Evolutionary conservation across 2,888 invertebrate species (phyloP), one percentile per base, ranked within the genome.

Genomic region (Notocelia uddmanniana): DNA sequence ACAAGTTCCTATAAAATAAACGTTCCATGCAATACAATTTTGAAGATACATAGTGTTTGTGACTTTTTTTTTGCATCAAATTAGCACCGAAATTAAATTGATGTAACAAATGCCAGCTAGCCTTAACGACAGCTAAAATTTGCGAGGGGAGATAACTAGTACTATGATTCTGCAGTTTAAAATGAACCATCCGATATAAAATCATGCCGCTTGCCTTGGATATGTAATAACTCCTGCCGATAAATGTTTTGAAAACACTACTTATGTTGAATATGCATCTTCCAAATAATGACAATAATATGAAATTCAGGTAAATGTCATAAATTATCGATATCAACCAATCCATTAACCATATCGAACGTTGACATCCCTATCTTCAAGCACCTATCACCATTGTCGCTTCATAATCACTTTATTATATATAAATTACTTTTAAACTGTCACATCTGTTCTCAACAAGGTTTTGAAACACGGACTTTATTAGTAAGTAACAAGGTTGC

Each of bases 331-430:
- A 55, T 23, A 55, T 55, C 26, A n/a, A 26, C 55, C 26, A 26
- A 55, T 26, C 13, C n/a, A 55, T 55, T 23, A 55, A 80, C 81
- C 80, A 83, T 84, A 87, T 75, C 74, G 76, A 78, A 19, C 18
- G 18, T 31, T 81, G 78, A 76, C 77, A 82, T 82, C 85, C 45
- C 45, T 67, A n/a, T 54, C 37, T 52, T 15, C 21, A 54, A 19
- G 34, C 84, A 80, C 79, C 76, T 80, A 78, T 73, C 79, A 37
- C 23, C 75, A 86, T 85, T 87, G 87, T 88, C 83, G 74, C 77
- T 78, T 84, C 85, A 85, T 92, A 91, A 92, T 92, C 92, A 90
- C 89, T 89, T 64, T 31, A 64, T 64, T 64, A 37, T 8, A 19
- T n/a, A 21, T 23, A 23, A 34, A 52, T 23, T 21, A 34, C 34